Conservation (phyloP, 1,140 invertebrate genomes). For the Trypoxylus dichotomus region DNA sequence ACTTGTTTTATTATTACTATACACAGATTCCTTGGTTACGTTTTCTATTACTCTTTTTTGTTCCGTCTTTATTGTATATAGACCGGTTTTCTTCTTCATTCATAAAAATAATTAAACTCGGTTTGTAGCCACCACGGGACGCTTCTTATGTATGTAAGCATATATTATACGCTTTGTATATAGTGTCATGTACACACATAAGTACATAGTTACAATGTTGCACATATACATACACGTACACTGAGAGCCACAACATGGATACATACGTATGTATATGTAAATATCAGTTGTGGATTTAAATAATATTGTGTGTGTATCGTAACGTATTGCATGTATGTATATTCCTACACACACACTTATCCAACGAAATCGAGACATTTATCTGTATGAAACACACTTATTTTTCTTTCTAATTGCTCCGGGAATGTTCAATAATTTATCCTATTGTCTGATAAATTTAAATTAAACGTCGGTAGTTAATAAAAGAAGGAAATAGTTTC, state of each 20-base stretch:
- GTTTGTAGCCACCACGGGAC: background rate
- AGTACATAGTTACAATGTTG: background rate
- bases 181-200: background rate
- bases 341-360: background rate
- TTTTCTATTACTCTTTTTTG: constrained; percentile 16
- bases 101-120: constrained; percentile 21
- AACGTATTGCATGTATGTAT: too few species aligned
- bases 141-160: background rate
- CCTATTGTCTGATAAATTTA: background rate
- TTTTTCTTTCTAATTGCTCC: background rate
- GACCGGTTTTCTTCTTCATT: constrained; percentile 23
- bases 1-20: constrained; percentile 15
- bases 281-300: too few species aligned
- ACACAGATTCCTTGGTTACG: constrained; percentile 14
- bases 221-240: background rate
- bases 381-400: background rate
- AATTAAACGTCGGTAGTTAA: background rate
- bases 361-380: background rate
- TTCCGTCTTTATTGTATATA: constrained; percentile 1
- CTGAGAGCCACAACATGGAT: background rate
- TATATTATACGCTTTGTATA: background rate
- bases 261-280: too few species aligned
- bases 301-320: too few species aligned
- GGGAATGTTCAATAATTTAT: background rate
- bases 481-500: too few species aligned